A percentile compares a stretch with the other conserved stretches of the same genome.
Evolutionary conservation across 2,797 vertebrate species (phyloP).

Genomic region (Dicrostonyx torquatus): DNA sequence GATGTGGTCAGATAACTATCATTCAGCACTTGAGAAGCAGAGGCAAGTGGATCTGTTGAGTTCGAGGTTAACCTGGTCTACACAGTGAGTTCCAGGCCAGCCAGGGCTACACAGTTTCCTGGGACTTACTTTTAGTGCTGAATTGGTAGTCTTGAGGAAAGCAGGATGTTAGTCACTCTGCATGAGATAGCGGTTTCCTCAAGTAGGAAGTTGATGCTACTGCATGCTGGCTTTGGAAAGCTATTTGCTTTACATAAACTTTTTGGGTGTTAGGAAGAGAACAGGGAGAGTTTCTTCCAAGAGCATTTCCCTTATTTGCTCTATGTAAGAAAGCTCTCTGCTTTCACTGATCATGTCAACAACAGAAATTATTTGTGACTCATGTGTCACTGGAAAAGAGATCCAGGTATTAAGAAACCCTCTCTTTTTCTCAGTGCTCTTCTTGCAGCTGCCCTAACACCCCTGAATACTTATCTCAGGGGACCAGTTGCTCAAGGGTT

Average conservation of each 20-base stretch:
- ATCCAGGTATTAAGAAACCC: not conserved
- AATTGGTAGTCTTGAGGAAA: conserved; percentile 2
- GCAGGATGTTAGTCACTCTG: not conserved
- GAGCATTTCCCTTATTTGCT: not conserved
- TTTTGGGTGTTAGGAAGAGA: not conserved
- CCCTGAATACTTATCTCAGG: not conserved
- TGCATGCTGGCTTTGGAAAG: not conserved
- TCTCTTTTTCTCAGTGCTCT: not conserved
- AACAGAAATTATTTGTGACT: conserved; percentile 1
- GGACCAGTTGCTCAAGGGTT: not conserved
- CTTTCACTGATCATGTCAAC: conserved; percentile 8
- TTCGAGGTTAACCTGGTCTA: not conserved
- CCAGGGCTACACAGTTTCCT: not conserved
- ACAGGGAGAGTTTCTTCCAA: not conserved
- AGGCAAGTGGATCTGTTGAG: not conserved
- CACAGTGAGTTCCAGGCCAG: not conserved
- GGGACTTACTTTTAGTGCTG: not conserved
- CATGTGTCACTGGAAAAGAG: not conserved
- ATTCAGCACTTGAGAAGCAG: not conserved
- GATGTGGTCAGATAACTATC: not conserved
- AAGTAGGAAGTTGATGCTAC: not conserved
- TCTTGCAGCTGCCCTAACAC: not conserved
- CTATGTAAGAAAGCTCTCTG: conserved; percentile 13
- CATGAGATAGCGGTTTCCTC: conserved; percentile 4
- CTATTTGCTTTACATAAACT: not conserved